These are phyloP conservation scores for Junco hyemalis DNA, from an alignment of 2,113 vertebrate genomes.

Conservation along the genomic window DNA sequence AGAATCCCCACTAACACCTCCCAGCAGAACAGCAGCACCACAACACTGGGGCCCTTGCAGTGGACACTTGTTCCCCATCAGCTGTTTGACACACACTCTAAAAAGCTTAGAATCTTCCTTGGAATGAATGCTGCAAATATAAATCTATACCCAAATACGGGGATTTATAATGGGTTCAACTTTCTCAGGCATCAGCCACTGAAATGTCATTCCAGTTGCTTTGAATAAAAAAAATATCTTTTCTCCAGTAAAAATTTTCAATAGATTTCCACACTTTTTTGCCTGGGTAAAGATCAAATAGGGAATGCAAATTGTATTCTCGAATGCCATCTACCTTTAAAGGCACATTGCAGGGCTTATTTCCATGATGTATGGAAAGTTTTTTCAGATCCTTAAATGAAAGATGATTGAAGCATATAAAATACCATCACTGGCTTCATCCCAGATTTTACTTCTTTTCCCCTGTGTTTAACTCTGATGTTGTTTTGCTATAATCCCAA, in stretches of 20 bases:
- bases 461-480: neutral
- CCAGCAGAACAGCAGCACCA: neutral
- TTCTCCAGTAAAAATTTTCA: neutral
- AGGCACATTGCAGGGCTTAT: neutral
- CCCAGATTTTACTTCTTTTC: neutral
- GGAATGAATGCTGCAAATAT: neutral
- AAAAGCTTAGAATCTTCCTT: neutral
- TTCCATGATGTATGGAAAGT: neutral
- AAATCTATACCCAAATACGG: neutral
- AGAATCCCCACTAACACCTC: neutral
- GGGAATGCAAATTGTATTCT: neutral
- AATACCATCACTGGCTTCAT: neutral
- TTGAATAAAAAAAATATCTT: neutral
- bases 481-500: neutral
- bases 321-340: neutral
- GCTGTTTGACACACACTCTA: neutral
- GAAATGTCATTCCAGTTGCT: neutral
- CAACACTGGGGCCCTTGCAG: neutral
- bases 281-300: neutral
- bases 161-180: neutral
- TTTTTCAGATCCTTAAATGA: neutral
- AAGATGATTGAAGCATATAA: neutral
- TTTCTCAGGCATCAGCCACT: neutral
- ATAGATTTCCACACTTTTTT: neutral
- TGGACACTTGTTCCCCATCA: neutral